Conservation (phyloP, 2,888 invertebrate genomes). For the Acleris holmiana region DNA sequence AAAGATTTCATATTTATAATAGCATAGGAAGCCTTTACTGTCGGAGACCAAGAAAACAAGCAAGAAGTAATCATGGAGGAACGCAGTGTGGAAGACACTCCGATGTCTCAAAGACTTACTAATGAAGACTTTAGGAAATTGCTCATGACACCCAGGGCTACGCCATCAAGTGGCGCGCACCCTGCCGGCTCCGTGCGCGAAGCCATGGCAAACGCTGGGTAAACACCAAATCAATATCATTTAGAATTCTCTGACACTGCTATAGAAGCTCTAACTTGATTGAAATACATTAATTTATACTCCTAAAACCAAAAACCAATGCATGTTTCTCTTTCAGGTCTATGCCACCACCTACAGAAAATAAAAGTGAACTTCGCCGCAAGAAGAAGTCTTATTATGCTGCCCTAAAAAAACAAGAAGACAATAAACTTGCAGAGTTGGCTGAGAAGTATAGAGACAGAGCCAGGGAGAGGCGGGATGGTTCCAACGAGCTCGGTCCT, state of each 20-base stretch:
- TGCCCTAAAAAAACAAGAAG: constrained; percentile 96
- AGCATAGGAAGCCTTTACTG: not conserved
- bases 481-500: constrained; percentile 91
- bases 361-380: constrained; percentile 92
- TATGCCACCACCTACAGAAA: constrained; percentile 85
- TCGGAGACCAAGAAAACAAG: not conserved
- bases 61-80: constrained; percentile 73
- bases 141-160: constrained; percentile 96
- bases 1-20: not conserved
- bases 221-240: constrained; percentile 41
- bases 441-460: constrained; percentile 97
- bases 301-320: not conserved
- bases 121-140: constrained; percentile 99
- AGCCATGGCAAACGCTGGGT: constrained; percentile 87
- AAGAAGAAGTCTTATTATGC: constrained; percentile 98
- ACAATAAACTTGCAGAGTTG: constrained; percentile 96
- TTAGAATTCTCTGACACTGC: not conserved
- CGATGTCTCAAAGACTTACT: constrained; percentile 92
- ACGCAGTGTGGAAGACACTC: constrained; percentile 82
- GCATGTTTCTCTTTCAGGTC: constrained; percentile 52
- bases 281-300: not conserved
- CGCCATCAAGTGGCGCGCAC: constrained; percentile 82
- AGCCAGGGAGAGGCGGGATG: constrained; percentile 95
- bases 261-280: constrained; percentile 38
- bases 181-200: constrained; percentile 87